A percentile compares a stretch with the other conserved stretches of the same genome.
These are phyloP conservation scores for Cassiopea xamachana DNA, from an alignment of 30 jellyfish, hydroid and myxozoan species.

Conservation along the genomic window DNA sequence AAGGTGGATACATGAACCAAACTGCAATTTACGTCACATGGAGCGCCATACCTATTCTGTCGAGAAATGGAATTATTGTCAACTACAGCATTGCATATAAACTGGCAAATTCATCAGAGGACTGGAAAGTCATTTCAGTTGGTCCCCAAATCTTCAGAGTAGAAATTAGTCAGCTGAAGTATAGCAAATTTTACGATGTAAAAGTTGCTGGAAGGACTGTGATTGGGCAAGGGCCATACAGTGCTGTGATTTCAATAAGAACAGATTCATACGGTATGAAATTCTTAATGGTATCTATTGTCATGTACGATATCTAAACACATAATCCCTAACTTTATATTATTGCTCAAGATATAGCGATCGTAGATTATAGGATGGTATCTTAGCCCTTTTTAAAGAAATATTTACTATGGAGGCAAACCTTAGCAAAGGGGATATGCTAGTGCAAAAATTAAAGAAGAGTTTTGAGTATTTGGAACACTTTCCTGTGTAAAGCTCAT, in stretches of 20 bases:
- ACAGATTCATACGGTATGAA: background rate
- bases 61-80: background rate
- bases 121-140: background rate
- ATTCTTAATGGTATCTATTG: too few species aligned
- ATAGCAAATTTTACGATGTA: background rate
- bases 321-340: too few species aligned
- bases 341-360: too few species aligned
- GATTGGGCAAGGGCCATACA: constrained; percentile 11
- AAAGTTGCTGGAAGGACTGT: constrained; percentile 18
- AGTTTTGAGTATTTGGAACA: too few species aligned
- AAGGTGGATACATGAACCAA: background rate
- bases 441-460: too few species aligned
- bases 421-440: too few species aligned
- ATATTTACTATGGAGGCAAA: too few species aligned
- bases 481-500: too few species aligned
- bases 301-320: too few species aligned
- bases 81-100: background rate
- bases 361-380: too few species aligned
- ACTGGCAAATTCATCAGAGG: background rate
- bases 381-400: too few species aligned
- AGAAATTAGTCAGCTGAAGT: background rate
- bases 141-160: background rate
- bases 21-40: background rate
- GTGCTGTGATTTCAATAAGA: background rate
- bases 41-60: background rate